Evolutionary conservation across 1,140 invertebrate genomes (phyloP), one percentile per base, ranked within the genome.

Genomic region (Drosophila neocordata): DNA sequence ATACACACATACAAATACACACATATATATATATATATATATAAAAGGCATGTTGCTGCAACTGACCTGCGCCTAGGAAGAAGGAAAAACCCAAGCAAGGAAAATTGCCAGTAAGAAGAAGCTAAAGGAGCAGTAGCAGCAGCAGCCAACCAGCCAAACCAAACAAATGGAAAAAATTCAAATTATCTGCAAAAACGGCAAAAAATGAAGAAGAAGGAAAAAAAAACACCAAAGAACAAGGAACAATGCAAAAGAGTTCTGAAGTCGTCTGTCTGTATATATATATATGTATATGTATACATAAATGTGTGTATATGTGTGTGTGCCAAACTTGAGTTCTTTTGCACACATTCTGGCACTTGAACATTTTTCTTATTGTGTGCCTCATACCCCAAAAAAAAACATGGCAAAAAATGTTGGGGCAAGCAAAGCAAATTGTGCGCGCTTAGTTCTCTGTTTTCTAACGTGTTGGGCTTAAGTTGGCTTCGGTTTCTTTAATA

Each of bases 381-480:
- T 51, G 15, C 44, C 65, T 56, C 44, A 41, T 41, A 34, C 60
- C 65, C 48, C 35, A 15, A 7, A 12, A n/a, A 6, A 58, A 9
- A n/a, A 5, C 12, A 22, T 20, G 2, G n/a, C 27, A 31, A 31
- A 3, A n/a, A 8, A n/a, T 15, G 22, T 35, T 9, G 53, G 41
- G 41, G 13, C 34, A 51, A 18, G 60, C 48, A 62, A 64, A 72
- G 74, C 82, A 85, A 84, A 84, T 84, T 87, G 82, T 66, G 82
- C 78, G 77, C 70, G 60, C 65, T 48, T 48, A 48, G 41, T 48
- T 48, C 41, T 82, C 62, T 87, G 78, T 78, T 88, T 71, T 87
- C 74, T 88, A 87, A 87, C 82, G 83, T 87, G 82, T 87, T 87
- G 83, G 83, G 71, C 82, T 87, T 87, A 88, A 88, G 83, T 88